Evolutionary conservation across 1,140 invertebrate genomes (phyloP).

Genomic region (Saccostrea glomerata): DNA sequence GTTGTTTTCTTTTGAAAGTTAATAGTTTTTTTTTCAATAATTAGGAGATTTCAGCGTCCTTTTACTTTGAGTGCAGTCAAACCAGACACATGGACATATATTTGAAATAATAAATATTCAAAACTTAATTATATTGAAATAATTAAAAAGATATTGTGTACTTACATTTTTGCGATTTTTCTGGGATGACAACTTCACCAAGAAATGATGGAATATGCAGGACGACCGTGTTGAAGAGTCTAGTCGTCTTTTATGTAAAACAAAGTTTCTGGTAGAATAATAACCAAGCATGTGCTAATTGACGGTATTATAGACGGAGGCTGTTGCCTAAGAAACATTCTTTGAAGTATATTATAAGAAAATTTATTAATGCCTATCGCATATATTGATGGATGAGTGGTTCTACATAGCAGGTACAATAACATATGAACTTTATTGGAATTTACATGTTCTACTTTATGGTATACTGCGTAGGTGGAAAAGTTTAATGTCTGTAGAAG

Average conservation of each 20-base stretch:
- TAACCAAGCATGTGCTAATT: slow-evolving; percentile 34
- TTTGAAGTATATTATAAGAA: slow-evolving; percentile 29
- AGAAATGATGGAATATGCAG: not conserved
- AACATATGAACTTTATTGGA: not conserved
- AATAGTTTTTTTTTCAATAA: too few species aligned
- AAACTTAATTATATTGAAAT: not conserved
- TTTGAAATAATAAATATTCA: too few species aligned
- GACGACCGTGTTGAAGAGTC: not conserved
- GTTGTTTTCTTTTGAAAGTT: too few species aligned
- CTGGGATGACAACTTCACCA: not conserved
- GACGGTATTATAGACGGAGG: slow-evolving; percentile 26
- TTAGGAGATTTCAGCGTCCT: too few species aligned
- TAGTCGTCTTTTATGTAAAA: slow-evolving; percentile 29
- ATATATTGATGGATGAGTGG: slow-evolving; percentile 1
- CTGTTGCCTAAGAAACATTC: slow-evolving; percentile 36
- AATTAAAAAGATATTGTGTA: not conserved
- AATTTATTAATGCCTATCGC: slow-evolving; percentile 25
- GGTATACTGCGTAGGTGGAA: not conserved
- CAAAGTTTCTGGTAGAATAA: slow-evolving; percentile 38
- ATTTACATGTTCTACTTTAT: not conserved
- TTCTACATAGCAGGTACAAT: not conserved
- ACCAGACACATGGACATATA: too few species aligned
- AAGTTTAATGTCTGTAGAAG: not conserved
- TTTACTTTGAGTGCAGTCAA: too few species aligned
- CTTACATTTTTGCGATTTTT: slow-evolving; percentile 29